Conservation (phyloP, 1,140 invertebrate genomes). For the Neuroterus valhalla region DNA sequence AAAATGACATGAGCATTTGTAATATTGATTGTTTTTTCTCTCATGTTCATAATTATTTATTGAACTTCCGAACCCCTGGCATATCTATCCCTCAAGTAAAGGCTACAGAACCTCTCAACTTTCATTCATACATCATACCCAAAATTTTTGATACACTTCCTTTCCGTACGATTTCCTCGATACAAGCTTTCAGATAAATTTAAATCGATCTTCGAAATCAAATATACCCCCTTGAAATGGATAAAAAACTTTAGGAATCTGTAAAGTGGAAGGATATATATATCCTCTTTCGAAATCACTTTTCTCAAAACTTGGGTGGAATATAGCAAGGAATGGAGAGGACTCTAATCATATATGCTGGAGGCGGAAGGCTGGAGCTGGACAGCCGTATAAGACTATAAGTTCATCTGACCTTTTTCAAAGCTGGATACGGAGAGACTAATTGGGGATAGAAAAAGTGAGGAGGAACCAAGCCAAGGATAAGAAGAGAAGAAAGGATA, state of each 20-base stretch:
- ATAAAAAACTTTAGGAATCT: neutral
- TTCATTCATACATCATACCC: too few species aligned
- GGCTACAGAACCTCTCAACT: too few species aligned
- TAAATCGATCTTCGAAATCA: too few species aligned
- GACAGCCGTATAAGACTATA: conserved; percentile 6
- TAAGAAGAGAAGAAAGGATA: conserved; percentile 30
- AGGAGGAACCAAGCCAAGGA: conserved; percentile 36
- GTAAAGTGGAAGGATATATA: neutral
- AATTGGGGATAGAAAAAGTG: conserved; percentile 17
- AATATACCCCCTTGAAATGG: neutral
- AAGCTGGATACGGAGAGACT: conserved; percentile 32
- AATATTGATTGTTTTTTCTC: too few species aligned
- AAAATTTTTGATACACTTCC: too few species aligned
- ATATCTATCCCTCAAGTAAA: too few species aligned
- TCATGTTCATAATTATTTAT: too few species aligned
- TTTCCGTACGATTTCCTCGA: too few species aligned
- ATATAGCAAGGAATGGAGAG: conserved; percentile 9
- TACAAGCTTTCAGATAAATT: too few species aligned
- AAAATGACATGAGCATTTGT: too few species aligned
- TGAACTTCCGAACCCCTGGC: too few species aligned
- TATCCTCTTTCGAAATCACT: neutral
- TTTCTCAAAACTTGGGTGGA: neutral
- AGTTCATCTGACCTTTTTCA: conserved; percentile 19
- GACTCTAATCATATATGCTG: conserved; percentile 3
- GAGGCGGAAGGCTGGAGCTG: conserved; percentile 19